Evolutionary conservation across 1,140 invertebrate species (phyloP).

Genomic region (Drosophila takahashii): DNA sequence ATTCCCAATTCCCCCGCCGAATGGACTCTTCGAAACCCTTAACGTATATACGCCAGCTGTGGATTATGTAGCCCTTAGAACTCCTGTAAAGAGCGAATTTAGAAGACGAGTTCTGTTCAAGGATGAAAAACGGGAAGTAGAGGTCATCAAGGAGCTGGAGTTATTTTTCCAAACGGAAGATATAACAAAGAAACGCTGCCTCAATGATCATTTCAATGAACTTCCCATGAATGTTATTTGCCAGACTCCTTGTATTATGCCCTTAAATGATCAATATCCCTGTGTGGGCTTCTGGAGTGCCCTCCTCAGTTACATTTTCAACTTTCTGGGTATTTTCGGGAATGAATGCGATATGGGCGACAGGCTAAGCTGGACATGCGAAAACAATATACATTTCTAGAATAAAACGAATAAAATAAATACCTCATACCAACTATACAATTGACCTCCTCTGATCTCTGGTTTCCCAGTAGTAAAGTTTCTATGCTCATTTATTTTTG

Average conservation of each 20-base stretch:
- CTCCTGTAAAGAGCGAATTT: not conserved
- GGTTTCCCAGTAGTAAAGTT: not conserved
- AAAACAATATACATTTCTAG: too few species aligned
- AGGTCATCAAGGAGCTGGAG: not conserved
- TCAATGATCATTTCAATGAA: too few species aligned
- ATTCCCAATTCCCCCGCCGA: not conserved
- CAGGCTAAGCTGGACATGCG: not conserved
- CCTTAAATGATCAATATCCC: not conserved
- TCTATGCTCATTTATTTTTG: too few species aligned
- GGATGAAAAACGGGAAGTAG: not conserved
- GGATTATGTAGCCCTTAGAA: not conserved
- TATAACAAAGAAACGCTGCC: not conserved
- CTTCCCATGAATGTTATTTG: too few species aligned
- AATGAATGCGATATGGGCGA: not conserved
- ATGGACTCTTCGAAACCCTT: not conserved
- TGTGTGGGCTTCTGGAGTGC: not conserved
- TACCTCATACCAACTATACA: too few species aligned
- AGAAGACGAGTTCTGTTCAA: not conserved
- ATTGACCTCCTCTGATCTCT: not conserved
- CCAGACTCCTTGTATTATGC: not conserved
- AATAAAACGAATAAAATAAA: too few species aligned
- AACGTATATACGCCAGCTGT: not conserved
- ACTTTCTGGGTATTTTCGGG: not conserved
- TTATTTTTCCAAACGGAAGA: not conserved
- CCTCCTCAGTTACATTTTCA: not conserved